Conservation (phyloP, 1,140 invertebrate genomes). For the Tetramorium parvispinum region DNA sequence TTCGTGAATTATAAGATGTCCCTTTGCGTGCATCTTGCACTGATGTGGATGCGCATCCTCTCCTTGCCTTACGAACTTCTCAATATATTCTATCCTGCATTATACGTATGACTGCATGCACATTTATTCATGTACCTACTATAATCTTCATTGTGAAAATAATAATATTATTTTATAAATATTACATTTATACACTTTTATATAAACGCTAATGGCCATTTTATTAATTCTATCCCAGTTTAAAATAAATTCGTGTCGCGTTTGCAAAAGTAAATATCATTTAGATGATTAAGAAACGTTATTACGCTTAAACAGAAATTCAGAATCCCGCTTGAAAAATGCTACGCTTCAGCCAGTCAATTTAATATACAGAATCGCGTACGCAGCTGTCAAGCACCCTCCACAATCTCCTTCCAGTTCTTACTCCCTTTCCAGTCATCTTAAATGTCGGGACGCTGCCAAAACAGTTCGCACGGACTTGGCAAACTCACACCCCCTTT, state of each 20-base stretch:
- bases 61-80: not conserved
- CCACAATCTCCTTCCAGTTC: not conserved
- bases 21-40: conserved; percentile 55
- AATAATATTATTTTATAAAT: not conserved
- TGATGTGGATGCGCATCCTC: conserved; percentile 20
- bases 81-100: conserved; percentile 2
- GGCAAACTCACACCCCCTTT: conserved; percentile 26
- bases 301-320: not conserved
- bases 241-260: not conserved
- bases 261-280: not conserved
- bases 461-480: conserved; percentile 46
- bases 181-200: not conserved
- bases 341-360: not conserved
- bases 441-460: conserved; percentile 38
- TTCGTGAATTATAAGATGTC: conserved; percentile 70
- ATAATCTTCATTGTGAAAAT: not conserved
- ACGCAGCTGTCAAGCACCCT: conserved; percentile 20
- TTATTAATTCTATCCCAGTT: not conserved
- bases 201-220: not conserved
- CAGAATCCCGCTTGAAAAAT: not conserved
- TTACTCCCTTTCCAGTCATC: conserved; percentile 42
- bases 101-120: not conserved
- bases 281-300: not conserved
- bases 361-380: not conserved
- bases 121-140: not conserved